phyloP scores from a whole-genome alignment of 2,888 invertebrate genomes.

The Griposia aprilina region DNA sequence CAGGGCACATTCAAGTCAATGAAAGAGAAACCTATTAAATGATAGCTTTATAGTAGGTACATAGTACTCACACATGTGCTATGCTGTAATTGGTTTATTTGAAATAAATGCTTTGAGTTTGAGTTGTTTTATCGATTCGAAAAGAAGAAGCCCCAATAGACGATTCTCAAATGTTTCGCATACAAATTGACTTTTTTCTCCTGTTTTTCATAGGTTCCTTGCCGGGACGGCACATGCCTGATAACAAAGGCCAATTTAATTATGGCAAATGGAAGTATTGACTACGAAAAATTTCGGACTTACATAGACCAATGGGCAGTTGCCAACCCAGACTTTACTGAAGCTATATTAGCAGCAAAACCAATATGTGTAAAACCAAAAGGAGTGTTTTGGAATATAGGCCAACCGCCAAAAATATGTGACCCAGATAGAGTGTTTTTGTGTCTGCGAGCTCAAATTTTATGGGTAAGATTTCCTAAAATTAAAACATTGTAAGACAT shows the following conservation, averaged over 20 bases:
- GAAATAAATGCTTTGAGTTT: no score
- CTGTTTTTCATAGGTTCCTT: conserved; percentile 22
- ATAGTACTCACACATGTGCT: no score
- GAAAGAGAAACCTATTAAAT: no score
- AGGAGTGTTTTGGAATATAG: conserved; percentile 62
- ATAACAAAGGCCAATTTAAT: conserved; percentile 75
- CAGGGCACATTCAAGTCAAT: no score
- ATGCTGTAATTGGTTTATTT: no score
- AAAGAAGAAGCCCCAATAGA: background rate
- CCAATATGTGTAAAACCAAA: conserved; percentile 45
- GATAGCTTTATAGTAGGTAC: no score
- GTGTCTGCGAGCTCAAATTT: conserved; percentile 77
- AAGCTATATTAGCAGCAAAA: conserved; percentile 71
- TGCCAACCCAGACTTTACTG: conserved; percentile 72
- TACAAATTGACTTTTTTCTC: background rate
- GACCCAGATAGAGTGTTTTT: conserved; percentile 77
- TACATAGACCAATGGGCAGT: conserved; percentile 75
- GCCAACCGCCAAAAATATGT: conserved; percentile 74
- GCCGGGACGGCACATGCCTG: conserved; percentile 70
- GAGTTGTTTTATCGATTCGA: background rate
- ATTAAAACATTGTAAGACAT: background rate
- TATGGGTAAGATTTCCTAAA: conserved; percentile 53
- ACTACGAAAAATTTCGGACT: conserved; percentile 69
- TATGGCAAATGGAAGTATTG: conserved; percentile 72
- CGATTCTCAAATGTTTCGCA: background rate